phyloP scores from a whole-genome alignment of 2,113 vertebrate genomes.

The Nestor notabilis region DNA sequence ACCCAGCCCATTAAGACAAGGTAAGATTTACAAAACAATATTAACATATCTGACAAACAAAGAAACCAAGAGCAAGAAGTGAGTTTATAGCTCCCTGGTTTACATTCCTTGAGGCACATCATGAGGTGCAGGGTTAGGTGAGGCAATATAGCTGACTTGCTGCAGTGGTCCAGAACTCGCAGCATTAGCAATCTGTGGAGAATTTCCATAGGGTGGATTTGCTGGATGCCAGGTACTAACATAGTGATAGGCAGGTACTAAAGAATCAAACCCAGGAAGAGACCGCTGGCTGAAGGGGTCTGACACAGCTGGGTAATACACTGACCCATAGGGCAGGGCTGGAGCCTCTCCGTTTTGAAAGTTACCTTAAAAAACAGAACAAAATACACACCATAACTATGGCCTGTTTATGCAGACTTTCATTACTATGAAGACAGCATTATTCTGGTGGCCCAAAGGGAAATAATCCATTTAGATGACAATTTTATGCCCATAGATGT shows the following conservation, averaged over 20 bases:
- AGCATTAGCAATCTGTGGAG: conserved; percentile 61
- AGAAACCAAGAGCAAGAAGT: background rate
- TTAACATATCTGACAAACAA: background rate
- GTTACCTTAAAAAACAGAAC: conserved; percentile 73
- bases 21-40: background rate
- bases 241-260: conserved; percentile 75
- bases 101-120: conserved; percentile 83
- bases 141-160: conserved; percentile 78
- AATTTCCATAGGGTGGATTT: conserved; percentile 57
- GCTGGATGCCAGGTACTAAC: conserved; percentile 79
- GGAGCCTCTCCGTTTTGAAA: conserved; percentile 74
- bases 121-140: conserved; percentile 77
- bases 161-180: conserved; percentile 74
- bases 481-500: background rate
- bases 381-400: background rate
- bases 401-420: background rate
- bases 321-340: conserved; percentile 65
- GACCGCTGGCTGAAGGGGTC: conserved; percentile 79
- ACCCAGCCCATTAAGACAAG: background rate
- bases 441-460: background rate
- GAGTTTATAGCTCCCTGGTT: background rate
- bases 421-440: fast-evolving
- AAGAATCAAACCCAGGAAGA: conserved; percentile 82
- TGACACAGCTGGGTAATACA: conserved; percentile 81
- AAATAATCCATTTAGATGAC: background rate